These are phyloP conservation scores for Gymnodraco acuticeps DNA, from an alignment of 2,797 vertebrate genomes.

Conservation along the genomic window DNA sequence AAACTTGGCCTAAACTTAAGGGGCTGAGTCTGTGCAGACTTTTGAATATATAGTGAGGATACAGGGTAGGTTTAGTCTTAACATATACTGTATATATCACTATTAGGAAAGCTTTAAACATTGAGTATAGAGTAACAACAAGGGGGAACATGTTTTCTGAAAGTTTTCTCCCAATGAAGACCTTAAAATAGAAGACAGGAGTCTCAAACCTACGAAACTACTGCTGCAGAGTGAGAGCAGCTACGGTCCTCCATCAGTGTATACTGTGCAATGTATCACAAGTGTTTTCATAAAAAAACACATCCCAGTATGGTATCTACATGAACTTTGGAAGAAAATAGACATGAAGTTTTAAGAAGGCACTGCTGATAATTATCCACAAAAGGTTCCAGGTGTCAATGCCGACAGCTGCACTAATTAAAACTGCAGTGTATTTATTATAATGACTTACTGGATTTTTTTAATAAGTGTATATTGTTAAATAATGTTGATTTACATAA, in stretches of 20 bases:
- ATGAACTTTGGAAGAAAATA: background rate
- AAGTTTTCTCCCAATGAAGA: background rate
- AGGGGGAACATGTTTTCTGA: background rate
- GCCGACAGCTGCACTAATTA: background rate
- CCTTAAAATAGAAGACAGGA: background rate
- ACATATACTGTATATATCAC: background rate
- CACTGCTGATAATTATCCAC: background rate
- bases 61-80: background rate
- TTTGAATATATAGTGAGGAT: background rate
- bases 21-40: background rate
- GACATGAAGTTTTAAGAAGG: background rate
- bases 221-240: background rate
- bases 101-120: background rate
- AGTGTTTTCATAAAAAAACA: background rate
- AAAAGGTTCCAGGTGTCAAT: background rate
- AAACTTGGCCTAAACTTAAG: background rate
- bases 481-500: background rate
- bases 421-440: background rate
- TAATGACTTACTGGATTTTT: background rate
- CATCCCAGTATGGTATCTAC: background rate
- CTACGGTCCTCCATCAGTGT: constrained; percentile 3
- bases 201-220: background rate
- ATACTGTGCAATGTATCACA: background rate
- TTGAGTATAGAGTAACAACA: background rate
- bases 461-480: background rate